Evolutionary conservation across 2,797 vertebrate genomes (phyloP).

Genomic region (Lateolabrax maculatus): DNA sequence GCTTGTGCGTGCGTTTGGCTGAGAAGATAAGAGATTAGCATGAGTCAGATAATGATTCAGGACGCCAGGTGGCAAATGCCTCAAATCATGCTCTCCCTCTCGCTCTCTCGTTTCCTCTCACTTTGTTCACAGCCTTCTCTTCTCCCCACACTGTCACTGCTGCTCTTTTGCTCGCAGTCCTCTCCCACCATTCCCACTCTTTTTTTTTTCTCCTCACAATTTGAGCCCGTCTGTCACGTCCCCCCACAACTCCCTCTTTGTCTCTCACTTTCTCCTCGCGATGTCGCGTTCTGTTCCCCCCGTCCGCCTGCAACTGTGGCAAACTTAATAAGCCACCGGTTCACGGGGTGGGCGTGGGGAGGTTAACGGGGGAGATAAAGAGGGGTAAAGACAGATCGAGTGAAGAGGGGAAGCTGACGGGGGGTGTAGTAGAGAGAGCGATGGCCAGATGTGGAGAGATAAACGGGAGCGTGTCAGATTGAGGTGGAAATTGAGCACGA

Average conservation of each 20-base stretch:
- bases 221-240: slow-evolving; percentile 29
- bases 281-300: slow-evolving; percentile 42
- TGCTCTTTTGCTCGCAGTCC: slow-evolving; percentile 48
- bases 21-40: slow-evolving; percentile 82
- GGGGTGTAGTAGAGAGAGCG: slow-evolving; percentile 46
- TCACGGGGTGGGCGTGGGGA: slow-evolving; percentile 65
- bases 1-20: slow-evolving; percentile 46
- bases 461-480: slow-evolving; percentile 67
- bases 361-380: slow-evolving; percentile 76
- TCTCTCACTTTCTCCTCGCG: not conserved
- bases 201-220: slow-evolving; percentile 35
- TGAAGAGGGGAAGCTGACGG: slow-evolving; percentile 51
- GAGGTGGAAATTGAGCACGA: slow-evolving; percentile 71
- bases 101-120: slow-evolving; percentile 52
- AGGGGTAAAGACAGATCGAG: slow-evolving; percentile 72
- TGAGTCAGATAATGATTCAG: slow-evolving; percentile 87
- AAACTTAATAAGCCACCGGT: slow-evolving; percentile 73
- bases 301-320: slow-evolving; percentile 51
- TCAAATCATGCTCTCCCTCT: slow-evolving; percentile 69
- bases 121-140: slow-evolving; percentile 50
- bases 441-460: slow-evolving; percentile 73
- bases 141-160: slow-evolving; percentile 41
- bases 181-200: slow-evolving; percentile 39
- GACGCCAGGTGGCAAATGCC: slow-evolving; percentile 83
- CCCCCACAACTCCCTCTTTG: slow-evolving; percentile 28